Evolutionary conservation across 2,797 vertebrate species (phyloP).

Genomic region (Kryptopterus vitreolus): DNA sequence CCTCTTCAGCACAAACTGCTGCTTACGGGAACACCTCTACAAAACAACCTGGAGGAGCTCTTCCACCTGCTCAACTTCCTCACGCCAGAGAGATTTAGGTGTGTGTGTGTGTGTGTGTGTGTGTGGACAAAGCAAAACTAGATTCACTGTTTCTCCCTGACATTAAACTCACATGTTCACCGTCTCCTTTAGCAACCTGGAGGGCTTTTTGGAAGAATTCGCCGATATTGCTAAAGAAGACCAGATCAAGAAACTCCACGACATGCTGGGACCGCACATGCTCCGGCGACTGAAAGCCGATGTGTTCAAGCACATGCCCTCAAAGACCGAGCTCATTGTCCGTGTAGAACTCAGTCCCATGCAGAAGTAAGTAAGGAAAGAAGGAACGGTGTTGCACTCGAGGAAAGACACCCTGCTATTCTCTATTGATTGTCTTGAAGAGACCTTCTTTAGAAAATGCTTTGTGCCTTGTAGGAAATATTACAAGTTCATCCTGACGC

Average conservation of each 20-base stretch:
- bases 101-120: constrained; percentile 46
- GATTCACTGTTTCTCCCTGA: background rate
- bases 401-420: background rate
- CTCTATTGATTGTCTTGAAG: background rate
- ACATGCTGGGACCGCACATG: constrained; percentile 98
- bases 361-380: constrained; percentile 87
- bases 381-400: background rate
- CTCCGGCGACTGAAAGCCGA: constrained; percentile 94
- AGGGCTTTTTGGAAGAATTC: constrained; percentile 97
- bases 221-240: constrained; percentile 98
- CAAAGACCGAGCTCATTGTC: constrained; percentile 97
- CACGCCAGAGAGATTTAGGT: constrained; percentile 95
- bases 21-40: constrained; percentile 93
- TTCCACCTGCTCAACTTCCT: constrained; percentile 98
- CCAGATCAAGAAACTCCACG: constrained; percentile 98
- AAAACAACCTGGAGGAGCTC: constrained; percentile 96
- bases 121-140: background rate
- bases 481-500: constrained; percentile 96
- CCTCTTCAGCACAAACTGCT: constrained; percentile 94
- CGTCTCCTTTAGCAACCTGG: constrained; percentile 80
- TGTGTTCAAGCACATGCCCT: constrained; percentile 99
- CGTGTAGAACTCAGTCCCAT: constrained; percentile 94
- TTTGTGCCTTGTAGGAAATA: constrained; percentile 82
- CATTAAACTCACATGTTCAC: background rate
- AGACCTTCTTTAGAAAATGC: background rate